phyloP scores from a whole-genome alignment of 2,797 vertebrate species.

The Megaceryle alcyon region DNA sequence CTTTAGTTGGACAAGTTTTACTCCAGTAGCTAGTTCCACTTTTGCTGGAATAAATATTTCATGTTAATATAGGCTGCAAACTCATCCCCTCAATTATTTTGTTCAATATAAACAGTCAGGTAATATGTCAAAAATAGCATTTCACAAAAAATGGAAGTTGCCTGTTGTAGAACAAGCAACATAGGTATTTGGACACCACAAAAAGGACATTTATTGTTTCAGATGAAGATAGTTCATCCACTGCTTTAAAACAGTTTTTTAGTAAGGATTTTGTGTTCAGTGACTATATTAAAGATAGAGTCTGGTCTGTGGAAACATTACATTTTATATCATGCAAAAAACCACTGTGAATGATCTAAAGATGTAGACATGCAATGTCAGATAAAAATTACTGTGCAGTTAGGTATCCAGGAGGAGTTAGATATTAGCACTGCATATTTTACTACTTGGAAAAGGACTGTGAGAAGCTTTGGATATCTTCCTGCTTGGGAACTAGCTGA shows the following conservation, averaged over 20 bases:
- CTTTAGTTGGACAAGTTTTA: background rate
- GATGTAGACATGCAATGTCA: background rate
- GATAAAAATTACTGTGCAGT: background rate
- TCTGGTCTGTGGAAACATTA: background rate
- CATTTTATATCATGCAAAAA: background rate
- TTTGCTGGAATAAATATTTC: background rate
- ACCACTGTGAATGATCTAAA: background rate
- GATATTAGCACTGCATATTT: background rate
- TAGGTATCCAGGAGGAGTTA: background rate
- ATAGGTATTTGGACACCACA: background rate
- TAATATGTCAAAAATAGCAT: background rate
- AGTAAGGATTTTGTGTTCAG: background rate
- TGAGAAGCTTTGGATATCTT: background rate
- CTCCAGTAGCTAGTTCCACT: background rate
- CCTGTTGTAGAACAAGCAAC: background rate
- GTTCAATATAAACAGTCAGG: background rate
- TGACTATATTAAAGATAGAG: background rate
- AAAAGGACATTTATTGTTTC: background rate
- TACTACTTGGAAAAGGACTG: background rate
- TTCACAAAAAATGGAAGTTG: background rate
- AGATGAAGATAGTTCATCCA: background rate
- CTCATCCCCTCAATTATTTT: background rate
- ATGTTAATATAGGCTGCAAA: background rate
- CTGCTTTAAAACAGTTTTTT: background rate
- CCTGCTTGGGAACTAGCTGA: background rate